Percentiles rank a stretch among this genome's conserved stretches.
Conservation (phyloP, 2,113 vertebrate species). For the Myotis yumanensis region DNA sequence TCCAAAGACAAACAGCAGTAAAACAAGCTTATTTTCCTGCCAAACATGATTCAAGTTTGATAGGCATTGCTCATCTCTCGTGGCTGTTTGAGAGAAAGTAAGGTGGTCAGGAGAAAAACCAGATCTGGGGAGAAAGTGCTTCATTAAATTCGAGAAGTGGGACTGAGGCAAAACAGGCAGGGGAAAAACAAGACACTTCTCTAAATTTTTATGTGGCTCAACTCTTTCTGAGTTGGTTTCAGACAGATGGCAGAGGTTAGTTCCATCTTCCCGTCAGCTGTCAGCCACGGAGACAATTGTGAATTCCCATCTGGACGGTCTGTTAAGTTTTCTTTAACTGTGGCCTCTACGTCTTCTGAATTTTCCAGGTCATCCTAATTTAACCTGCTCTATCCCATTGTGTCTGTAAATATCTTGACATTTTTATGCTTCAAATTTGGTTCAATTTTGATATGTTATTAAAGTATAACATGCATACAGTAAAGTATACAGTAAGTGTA, state of each 20-base stretch:
- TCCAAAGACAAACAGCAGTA: conserved; percentile 4
- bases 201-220: conserved; percentile 29
- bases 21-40: not conserved
- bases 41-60: not conserved
- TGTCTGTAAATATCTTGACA: not conserved
- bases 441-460: not conserved
- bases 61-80: not conserved
- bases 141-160: conserved; percentile 16
- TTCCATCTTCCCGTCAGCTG: conserved; percentile 39
- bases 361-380: not conserved
- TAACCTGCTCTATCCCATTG: not conserved
- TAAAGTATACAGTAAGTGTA: not conserved
- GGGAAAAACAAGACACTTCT: not conserved
- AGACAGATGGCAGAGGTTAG: conserved; percentile 57
- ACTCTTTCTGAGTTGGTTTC: conserved; percentile 22
- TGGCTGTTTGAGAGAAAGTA: not conserved
- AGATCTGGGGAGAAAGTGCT: not conserved
- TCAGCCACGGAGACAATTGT: not conserved
- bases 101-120: not conserved
- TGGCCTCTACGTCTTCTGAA: not conserved
- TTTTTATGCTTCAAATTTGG: not conserved
- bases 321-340: not conserved
- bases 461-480: not conserved
- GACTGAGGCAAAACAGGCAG: not conserved
- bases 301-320: not conserved